Percentiles rank a stretch among this genome's conserved stretches.
phyloP scores from a whole-genome alignment of 2,888 invertebrate genomes.

The Chymomyza caudatula region DNA sequence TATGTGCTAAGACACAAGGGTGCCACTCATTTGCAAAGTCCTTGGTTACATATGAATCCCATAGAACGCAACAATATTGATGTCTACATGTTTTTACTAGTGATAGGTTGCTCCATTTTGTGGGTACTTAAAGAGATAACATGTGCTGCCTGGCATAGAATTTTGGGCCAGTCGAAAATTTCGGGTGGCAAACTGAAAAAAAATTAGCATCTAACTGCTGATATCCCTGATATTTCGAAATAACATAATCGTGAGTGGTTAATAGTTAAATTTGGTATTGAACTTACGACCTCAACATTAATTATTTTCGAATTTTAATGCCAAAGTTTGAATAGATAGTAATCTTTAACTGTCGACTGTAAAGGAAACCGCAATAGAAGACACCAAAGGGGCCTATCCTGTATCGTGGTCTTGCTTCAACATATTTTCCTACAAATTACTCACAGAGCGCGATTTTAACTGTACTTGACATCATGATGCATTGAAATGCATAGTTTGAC shows the following conservation, averaged over 20 bases:
- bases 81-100: slow-evolving; percentile 54
- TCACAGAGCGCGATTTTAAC: too few species aligned
- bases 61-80: slow-evolving; percentile 79
- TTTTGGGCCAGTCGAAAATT: neutral
- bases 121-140: neutral
- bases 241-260: neutral
- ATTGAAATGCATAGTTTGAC: too few species aligned
- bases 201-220: neutral
- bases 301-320: too few species aligned
- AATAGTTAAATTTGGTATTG: too few species aligned
- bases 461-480: too few species aligned
- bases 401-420: too few species aligned
- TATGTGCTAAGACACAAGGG: slow-evolving; percentile 80
- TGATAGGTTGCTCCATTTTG: neutral
- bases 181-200: neutral
- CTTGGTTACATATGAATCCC: slow-evolving; percentile 78
- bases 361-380: too few species aligned
- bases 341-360: too few species aligned
- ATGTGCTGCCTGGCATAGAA: neutral
- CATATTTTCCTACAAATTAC: too few species aligned
- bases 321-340: too few species aligned
- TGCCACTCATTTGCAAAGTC: slow-evolving; percentile 79
- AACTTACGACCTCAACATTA: too few species aligned
- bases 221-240: neutral
- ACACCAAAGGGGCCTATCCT: too few species aligned